Evolutionary conservation across 2,113 vertebrate genomes (phyloP).

Genomic region (Redunca redunca): DNA sequence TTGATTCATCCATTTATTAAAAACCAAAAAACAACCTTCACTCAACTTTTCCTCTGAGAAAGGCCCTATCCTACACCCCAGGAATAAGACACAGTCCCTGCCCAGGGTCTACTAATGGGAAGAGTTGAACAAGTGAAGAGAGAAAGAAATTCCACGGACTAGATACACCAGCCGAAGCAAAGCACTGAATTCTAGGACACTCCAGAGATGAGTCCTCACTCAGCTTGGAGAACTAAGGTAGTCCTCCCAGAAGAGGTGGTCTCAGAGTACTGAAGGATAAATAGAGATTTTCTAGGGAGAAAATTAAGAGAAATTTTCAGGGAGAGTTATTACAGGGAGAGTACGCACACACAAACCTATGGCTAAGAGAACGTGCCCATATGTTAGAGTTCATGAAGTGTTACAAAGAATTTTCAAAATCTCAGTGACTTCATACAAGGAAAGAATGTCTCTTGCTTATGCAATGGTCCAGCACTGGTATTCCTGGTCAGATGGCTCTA

Average conservation of each 20-base stretch:
- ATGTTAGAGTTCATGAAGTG: background rate
- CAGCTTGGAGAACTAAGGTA: background rate
- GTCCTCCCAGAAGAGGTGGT: background rate
- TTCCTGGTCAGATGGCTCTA: background rate
- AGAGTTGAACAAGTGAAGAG: background rate
- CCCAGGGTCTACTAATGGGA: background rate
- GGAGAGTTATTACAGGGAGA: background rate
- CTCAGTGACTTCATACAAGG: background rate
- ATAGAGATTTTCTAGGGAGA: background rate
- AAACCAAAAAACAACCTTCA: background rate
- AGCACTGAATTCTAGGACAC: background rate
- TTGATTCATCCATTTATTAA: background rate
- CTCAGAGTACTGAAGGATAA: background rate
- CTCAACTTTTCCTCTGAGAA: background rate
- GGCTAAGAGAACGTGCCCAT: background rate
- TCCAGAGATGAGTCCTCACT: background rate
- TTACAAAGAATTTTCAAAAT: background rate
- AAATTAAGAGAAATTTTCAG: background rate
- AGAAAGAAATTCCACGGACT: background rate
- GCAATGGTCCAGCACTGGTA: background rate
- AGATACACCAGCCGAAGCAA: background rate
- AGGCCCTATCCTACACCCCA: background rate
- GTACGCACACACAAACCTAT: accelerated
- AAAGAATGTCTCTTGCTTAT: background rate
- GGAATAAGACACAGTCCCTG: background rate